phyloP scores from a whole-genome alignment of 1,140 invertebrate genomes.

The Ostrea edulis region DNA sequence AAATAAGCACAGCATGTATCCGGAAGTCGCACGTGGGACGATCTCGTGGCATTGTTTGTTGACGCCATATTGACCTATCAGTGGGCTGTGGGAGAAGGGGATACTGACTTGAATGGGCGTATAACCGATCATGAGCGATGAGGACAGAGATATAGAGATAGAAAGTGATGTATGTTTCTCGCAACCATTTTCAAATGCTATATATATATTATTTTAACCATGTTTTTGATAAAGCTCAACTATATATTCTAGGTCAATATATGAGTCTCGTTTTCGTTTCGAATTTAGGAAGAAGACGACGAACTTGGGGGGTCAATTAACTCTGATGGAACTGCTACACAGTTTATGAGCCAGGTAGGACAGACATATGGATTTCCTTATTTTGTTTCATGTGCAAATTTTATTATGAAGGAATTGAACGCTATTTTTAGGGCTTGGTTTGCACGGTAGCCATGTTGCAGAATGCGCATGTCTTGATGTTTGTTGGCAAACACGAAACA shows the following conservation, averaged over 20 bases:
- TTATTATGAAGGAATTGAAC: neutral
- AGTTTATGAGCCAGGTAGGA: conserved; percentile 72
- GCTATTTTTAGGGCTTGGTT: neutral
- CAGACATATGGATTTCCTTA: neutral
- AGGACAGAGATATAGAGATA: conserved; percentile 94
- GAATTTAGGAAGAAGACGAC: conserved; percentile 70
- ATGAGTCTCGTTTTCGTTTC: conserved; percentile 61
- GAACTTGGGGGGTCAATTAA: conserved; percentile 46
- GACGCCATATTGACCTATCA: conserved; percentile 72
- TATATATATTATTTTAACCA: neutral
- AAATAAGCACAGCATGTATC: conserved; percentile 38
- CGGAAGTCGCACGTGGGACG: conserved; percentile 68
- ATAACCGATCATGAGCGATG: conserved; percentile 87
- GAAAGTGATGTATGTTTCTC: conserved; percentile 90
- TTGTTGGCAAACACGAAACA: conserved; percentile 52
- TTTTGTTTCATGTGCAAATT: neutral
- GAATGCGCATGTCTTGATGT: conserved; percentile 49
- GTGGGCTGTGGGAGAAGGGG: conserved; percentile 36
- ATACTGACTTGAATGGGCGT: conserved; percentile 49
- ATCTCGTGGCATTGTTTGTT: conserved; percentile 76
- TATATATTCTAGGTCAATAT: conserved; percentile 15
- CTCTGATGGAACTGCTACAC: conserved; percentile 50
- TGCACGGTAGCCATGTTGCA: neutral
- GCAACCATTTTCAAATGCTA: neutral
- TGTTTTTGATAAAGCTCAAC: neutral